A percentile compares a stretch with the other conserved stretches of the same genome.
Evolutionary conservation across 2,888 invertebrate genomes (phyloP).

Genomic region (Drosophila merina): DNA sequence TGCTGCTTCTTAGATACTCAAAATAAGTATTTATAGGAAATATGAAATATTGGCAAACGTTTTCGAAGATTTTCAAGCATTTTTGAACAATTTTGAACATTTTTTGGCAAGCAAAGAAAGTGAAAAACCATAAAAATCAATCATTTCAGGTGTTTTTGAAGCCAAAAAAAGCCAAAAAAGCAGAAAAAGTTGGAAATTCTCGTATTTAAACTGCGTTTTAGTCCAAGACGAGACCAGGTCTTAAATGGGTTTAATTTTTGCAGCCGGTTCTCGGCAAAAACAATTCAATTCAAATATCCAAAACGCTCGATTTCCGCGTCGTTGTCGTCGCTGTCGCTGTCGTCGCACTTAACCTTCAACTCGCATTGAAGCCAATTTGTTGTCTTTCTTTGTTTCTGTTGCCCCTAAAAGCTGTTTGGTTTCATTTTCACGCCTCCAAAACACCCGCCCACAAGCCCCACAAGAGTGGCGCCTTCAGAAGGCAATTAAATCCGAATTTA

Average conservation of each 20-base stretch:
- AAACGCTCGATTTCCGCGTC: conserved; percentile 60
- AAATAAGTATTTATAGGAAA: too few species aligned
- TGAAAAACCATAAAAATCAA: too few species aligned
- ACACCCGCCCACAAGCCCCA: neutral
- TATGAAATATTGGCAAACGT: too few species aligned
- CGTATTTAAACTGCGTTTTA: neutral
- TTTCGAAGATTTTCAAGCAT: neutral
- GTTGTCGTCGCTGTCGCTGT: conserved; percentile 29
- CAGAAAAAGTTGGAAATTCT: too few species aligned
- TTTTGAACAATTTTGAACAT: neutral
- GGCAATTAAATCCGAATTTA: conserved; percentile 71
- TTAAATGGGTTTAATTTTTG: conserved; percentile 1
- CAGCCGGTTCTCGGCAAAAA: conserved; percentile 19
- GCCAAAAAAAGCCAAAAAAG: neutral
- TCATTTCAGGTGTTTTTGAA: too few species aligned
- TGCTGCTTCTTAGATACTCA: neutral
- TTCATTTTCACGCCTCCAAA: conserved; percentile 40
- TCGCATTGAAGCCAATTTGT: conserved; percentile 75
- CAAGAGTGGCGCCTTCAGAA: neutral
- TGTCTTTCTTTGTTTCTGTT: conserved; percentile 16
- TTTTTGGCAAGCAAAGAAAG: neutral
- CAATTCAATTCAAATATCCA: conserved; percentile 32
- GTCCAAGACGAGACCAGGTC: neutral
- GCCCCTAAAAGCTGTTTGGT: conserved; percentile 8
- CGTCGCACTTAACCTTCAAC: conserved; percentile 73